Base-by-base conservation (phyloP, 2,888 invertebrate species). In the Drosophila ezoana region DNA sequence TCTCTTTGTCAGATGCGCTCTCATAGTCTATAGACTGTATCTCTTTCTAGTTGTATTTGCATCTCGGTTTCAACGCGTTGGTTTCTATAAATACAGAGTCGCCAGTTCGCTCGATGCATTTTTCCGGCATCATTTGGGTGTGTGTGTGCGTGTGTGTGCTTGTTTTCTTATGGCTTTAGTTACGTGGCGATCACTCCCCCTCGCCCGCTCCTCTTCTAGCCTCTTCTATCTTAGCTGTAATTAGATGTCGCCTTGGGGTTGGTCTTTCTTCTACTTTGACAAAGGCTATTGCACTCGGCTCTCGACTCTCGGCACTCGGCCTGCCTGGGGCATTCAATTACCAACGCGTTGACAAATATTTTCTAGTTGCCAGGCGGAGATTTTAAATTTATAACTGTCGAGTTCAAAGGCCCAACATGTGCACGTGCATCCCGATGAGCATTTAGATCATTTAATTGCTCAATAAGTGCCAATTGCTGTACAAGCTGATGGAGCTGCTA, bases 201-300 rank as follows among this genome's bases (percentile, higher is more conserved):
- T 11, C 11, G 14, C 20, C 13, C 57, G 28, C 41, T 6, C 16
- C 20, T n/a, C 52, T 14, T 35, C 20, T 8, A 28, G 28, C 28
- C 28, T 28, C 28, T 14, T 13, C 16, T 18, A 13, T 62, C 48
- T 48, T 51, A 62, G 57, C 71, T 71, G 77, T 77, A 77, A 77
- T 77, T 69, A 72, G 74, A 72, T 81, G 80, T 81, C 79, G 71
- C 69, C 79, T 68, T 79, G 74, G 76, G 63, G 77, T 83, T 81
- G 84, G 84, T 83, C 81, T 79, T 65, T 66, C 66, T 47, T 62
- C 74, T 72, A 72, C 35, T 16, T 16, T 48, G 81, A 81, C 79
- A 76, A 79, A 84, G 83, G 83, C 85, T 85, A 81, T 75, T 84
- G 83, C 85, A 77, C 83, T 76, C 75, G 38, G 47, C 23, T 23